Conservation (phyloP, 2,797 vertebrate species). For the Clarias fuscus region DNA sequence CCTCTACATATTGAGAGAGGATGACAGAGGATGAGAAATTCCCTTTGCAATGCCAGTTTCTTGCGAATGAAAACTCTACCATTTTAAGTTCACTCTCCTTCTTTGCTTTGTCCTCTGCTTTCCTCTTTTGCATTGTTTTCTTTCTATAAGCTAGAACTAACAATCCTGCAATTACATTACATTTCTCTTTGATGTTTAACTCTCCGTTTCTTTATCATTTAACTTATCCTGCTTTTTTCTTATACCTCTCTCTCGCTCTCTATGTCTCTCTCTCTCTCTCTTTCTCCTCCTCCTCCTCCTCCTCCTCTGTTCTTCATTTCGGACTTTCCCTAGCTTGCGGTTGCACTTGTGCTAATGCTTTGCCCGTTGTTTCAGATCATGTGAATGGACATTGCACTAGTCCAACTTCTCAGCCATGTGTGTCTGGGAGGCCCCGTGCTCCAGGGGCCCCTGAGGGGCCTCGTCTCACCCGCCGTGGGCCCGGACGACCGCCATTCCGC, state of each 20-base stretch:
- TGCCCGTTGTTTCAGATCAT: constrained; percentile 89
- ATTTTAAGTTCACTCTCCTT: constrained; percentile 28
- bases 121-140: constrained; percentile 41
- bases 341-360: constrained; percentile 74
- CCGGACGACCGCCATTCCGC: constrained; percentile 94
- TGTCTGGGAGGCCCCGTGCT: constrained; percentile 86
- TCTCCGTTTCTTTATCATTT: constrained; percentile 20
- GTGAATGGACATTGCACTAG: constrained; percentile 98
- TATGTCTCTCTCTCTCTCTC: constrained; percentile 48
- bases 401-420: constrained; percentile 89
- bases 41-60: constrained; percentile 49
- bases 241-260: constrained; percentile 8
- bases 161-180: constrained; percentile 45
- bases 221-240: constrained; percentile 1
- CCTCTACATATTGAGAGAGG: not conserved
- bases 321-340: constrained; percentile 36
- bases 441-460: constrained; percentile 88
- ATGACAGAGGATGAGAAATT: constrained; percentile 61
- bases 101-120: constrained; percentile 41
- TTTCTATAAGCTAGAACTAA: constrained; percentile 39
- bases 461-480: constrained; percentile 89
- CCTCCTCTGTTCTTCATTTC: constrained; percentile 12
- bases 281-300: constrained; percentile 48
- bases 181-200: constrained; percentile 50
- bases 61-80: constrained; percentile 1